Conservation (phyloP, 2,888 invertebrate species). For the Spodoptera picta region DNA sequence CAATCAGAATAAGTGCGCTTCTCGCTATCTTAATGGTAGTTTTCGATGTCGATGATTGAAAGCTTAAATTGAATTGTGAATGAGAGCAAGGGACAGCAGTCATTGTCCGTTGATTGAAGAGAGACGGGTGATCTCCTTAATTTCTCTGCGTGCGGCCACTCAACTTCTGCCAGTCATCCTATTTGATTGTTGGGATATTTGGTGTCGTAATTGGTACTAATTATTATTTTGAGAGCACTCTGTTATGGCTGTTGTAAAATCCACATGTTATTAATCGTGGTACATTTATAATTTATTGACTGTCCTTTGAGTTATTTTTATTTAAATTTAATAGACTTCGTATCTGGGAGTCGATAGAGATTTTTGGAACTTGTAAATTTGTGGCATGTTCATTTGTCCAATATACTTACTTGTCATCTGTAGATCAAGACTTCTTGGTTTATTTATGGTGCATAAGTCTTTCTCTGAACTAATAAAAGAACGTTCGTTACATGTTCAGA, state of each 20-base stretch:
- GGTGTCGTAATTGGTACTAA: slow-evolving; percentile 85
- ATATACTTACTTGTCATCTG: too few relatives aligned
- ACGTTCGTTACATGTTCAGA: slow-evolving; percentile 46
- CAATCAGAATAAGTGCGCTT: slow-evolving; percentile 60
- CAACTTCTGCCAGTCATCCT: slow-evolving; percentile 83
- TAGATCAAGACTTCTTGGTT: slow-evolving; percentile 21
- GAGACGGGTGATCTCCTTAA: slow-evolving; percentile 71
- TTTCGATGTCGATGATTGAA: slow-evolving; percentile 68
- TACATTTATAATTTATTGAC: slow-evolving; percentile 44
- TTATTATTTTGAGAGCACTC: slow-evolving; percentile 82
- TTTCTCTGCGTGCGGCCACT: slow-evolving; percentile 84
- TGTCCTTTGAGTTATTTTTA: slow-evolving; percentile 6
- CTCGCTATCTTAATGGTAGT: slow-evolving; percentile 62
- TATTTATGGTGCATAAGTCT: slow-evolving; percentile 27
- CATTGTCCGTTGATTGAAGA: slow-evolving; percentile 57
- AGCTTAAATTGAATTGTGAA: slow-evolving; percentile 56
- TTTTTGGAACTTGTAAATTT: too few relatives aligned
- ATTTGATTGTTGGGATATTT: slow-evolving; percentile 85
- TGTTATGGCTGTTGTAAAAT: slow-evolving; percentile 68
- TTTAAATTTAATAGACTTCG: slow-evolving; percentile 23
- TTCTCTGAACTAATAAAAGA: slow-evolving; percentile 16
- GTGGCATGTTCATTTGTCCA: too few relatives aligned
- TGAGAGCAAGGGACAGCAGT: slow-evolving; percentile 62
- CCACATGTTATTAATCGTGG: slow-evolving; percentile 39
- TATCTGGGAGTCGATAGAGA: background rate